A percentile compares a stretch with the other conserved stretches of the same genome.
Evolutionary conservation across 2,888 invertebrate genomes (phyloP).

Genomic region (Litoditis marina): DNA sequence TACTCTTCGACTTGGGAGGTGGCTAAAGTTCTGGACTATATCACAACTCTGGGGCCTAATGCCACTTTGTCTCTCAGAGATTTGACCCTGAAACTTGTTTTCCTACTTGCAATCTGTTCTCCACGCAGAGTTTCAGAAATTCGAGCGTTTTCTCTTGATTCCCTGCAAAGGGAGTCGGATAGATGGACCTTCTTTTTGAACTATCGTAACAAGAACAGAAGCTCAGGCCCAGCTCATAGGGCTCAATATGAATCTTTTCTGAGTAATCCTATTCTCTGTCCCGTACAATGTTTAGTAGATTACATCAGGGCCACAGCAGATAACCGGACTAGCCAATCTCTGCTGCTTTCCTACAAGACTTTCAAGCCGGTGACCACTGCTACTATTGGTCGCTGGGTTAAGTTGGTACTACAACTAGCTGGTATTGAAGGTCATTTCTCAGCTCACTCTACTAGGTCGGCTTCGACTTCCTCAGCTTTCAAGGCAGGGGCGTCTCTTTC

Average conservation of each 20-base stretch:
- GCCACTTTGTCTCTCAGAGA: not conserved
- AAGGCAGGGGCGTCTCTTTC: not conserved
- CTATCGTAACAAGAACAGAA: conserved; percentile 13
- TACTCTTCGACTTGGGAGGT: conserved; percentile 13
- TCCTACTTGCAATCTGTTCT: conserved; percentile 7
- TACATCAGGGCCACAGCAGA: not conserved
- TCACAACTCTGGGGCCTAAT: conserved; percentile 1
- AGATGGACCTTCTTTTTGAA: conserved; percentile 5
- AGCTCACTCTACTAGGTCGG: conserved; percentile 12
- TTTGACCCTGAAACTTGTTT: not conserved
- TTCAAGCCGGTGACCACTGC: not conserved
- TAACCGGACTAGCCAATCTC: not conserved
- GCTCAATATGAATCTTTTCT: conserved; percentile 9
- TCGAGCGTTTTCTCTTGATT: conserved; percentile 3
- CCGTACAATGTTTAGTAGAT: not conserved
- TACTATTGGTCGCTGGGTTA: conserved; percentile 9
- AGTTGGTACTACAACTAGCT: not conserved
- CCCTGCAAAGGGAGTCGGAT: not conserved
- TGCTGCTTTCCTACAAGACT: conserved; percentile 2
- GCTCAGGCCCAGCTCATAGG: conserved; percentile 5
- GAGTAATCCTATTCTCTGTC: not conserved
- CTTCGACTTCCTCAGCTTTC: conserved; percentile 5
- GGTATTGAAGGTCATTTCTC: conserved; percentile 7
- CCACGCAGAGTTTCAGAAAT: conserved; percentile 12
- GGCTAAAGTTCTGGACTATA: not conserved